These are phyloP conservation scores for Dryas iulia DNA, from an alignment of 1,140 invertebrate genomes.

Conservation along the genomic window DNA sequence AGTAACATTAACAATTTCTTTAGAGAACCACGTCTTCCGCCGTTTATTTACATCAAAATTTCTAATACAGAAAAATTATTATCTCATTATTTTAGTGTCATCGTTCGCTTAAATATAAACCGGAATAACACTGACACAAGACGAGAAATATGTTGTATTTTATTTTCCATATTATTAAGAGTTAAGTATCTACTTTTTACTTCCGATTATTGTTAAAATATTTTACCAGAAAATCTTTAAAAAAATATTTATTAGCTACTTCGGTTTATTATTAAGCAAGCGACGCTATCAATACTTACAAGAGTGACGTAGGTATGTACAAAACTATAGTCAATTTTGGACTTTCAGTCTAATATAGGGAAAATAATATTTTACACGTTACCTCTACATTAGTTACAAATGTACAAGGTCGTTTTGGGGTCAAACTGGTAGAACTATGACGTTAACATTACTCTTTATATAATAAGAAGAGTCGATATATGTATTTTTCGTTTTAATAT, in stretches of 20 bases:
- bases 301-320: constrained; percentile 76
- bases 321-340: constrained; percentile 78
- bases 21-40: constrained; percentile 34
- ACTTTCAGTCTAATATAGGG: constrained; percentile 76
- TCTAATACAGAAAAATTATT: constrained; percentile 76
- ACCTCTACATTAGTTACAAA: constrained; percentile 66
- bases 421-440: constrained; percentile 15
- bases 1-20: constrained; percentile 6
- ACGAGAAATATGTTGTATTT: neutral
- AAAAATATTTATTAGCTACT: neutral
- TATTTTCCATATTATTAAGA: neutral
- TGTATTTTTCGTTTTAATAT: constrained; percentile 11
- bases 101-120: constrained; percentile 61
- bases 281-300: constrained; percentile 52
- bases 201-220: neutral
- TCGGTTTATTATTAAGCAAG: constrained; percentile 46
- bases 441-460: constrained; percentile 15
- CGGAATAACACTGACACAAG: neutral
- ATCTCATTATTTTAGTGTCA: constrained; percentile 40
- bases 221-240: constrained; percentile 44
- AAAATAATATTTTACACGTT: constrained; percentile 65
- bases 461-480: constrained; percentile 17
- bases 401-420: constrained; percentile 63
- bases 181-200: neutral
- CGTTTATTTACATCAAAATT: constrained; percentile 60